These are phyloP conservation scores for Oxytorus armatus DNA, from an alignment of 2,888 invertebrate genomes.

Conservation along the genomic window DNA sequence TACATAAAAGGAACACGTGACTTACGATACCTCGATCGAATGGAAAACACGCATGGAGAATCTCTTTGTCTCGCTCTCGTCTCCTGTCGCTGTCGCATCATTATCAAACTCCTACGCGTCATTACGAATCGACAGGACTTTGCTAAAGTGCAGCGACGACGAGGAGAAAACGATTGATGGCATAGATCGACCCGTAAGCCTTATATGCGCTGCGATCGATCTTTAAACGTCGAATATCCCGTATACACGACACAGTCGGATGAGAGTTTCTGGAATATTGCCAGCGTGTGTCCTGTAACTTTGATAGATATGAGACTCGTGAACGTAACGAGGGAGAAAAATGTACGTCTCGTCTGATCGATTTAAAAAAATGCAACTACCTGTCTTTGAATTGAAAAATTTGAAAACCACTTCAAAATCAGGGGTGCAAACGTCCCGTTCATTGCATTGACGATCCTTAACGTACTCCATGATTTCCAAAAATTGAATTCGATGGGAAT, in stretches of 20 bases:
- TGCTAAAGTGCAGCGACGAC: conserved; percentile 40
- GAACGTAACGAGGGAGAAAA: too few relatives aligned
- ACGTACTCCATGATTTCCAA: too few relatives aligned
- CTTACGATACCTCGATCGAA: conserved; percentile 60
- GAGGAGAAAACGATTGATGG: conserved; percentile 48
- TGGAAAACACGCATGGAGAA: conserved; percentile 55
- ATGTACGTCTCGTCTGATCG: too few relatives aligned
- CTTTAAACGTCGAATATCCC: conserved; percentile 40
- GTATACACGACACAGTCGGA: background rate
- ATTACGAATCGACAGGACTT: conserved; percentile 66
- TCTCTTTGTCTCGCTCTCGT: conserved; percentile 42
- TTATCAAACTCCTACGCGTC: conserved; percentile 72
- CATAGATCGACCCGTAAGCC: conserved; percentile 22
- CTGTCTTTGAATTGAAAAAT: too few relatives aligned
- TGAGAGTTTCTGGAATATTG: too few relatives aligned
- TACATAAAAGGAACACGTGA: conserved; percentile 28
- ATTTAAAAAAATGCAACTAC: too few relatives aligned
- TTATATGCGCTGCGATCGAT: conserved; percentile 26
- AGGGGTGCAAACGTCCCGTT: too few relatives aligned
- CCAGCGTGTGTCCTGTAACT: too few relatives aligned
- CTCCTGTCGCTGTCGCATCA: conserved; percentile 56
- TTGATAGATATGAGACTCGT: background rate
- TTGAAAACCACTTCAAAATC: too few relatives aligned
- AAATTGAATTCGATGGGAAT: too few relatives aligned
- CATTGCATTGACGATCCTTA: too few relatives aligned